Conservation (phyloP, 2,113 vertebrate genomes). For the Tragelaphus strepsiceros region DNA sequence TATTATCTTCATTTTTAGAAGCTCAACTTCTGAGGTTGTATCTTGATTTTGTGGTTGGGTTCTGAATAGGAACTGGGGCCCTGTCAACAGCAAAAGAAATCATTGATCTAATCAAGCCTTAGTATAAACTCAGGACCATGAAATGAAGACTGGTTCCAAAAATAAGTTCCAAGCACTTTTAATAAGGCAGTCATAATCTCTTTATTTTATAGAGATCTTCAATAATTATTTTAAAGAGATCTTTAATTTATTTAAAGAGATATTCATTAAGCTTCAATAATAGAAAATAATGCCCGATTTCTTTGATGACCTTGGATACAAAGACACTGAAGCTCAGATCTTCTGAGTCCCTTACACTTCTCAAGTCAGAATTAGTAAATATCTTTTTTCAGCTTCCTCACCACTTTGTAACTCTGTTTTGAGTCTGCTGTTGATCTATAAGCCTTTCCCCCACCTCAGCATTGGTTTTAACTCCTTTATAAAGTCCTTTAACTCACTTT, state of each 20-base stretch:
- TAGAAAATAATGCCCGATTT: not conserved
- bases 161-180: not conserved
- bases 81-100: not conserved
- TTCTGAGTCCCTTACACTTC: not conserved
- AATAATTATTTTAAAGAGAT: not conserved
- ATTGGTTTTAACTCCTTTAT: not conserved
- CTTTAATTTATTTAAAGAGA: not conserved
- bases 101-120: not conserved
- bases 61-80: constrained; percentile 14
- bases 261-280: not conserved
- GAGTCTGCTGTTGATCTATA: not conserved
- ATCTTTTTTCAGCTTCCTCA: not conserved
- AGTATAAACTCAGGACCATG: not conserved
- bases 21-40: not conserved
- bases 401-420: not conserved
- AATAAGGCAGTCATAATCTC: not conserved
- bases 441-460: not conserved
- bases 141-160: not conserved
- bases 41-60: not conserved
- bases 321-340: not conserved
- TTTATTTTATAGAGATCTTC: not conserved
- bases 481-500: not conserved
- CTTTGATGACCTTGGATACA: not conserved
- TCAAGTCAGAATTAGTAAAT: not conserved
- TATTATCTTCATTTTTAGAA: not conserved